Base-by-base conservation (phyloP, 2,797 vertebrate species). In the Phrynocephalus forsythii region DNA sequence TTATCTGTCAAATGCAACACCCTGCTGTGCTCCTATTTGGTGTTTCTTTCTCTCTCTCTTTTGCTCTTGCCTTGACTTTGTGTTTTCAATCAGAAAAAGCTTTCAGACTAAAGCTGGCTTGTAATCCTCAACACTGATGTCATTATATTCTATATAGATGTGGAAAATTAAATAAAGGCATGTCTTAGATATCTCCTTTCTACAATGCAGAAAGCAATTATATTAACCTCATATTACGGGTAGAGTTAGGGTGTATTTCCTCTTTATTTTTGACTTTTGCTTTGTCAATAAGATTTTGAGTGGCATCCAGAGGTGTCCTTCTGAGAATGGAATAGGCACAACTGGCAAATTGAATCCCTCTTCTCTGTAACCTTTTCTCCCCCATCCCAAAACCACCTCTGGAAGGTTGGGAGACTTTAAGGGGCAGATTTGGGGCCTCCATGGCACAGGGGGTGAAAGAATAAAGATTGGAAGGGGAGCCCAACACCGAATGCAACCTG, bases 101-200 rank as follows among this genome's bases (percentile, higher is more conserved):
- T 83, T 28, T 71, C 18, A 93, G 69, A 84, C 63, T 22, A 82
- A 93, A 91, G 84, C 20, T 56, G 20, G 89, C 83, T 91, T 92
- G 76, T 84, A 71, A 91, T 93, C 87, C 85, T 28, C 71, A 86
- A 15, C 1, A 81, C 66, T 83, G 82, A 11, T 33, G 68, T 68
- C 81, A 79, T 88, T 44, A 67, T 50, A 90, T 95, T 94, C 77
- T 73, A 91, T 90, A 89, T 66, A 30, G 84, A 6, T 63, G 79
- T 90, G 87, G 93, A 94, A 88, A 93, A 90, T 79, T 83, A 79
- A 85, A 78, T 89, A 79, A 83, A 89, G 79, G 88, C 89, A 16
- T 1, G 71, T 91, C 44, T 79, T 91, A 87, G 81, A 93, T 85
- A 90, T 89, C 26, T 79, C 38, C 85, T 44, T 44, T 44, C 38